phyloP scores from a whole-genome alignment of 2,113 vertebrate genomes.

The Barbus barbus region DNA sequence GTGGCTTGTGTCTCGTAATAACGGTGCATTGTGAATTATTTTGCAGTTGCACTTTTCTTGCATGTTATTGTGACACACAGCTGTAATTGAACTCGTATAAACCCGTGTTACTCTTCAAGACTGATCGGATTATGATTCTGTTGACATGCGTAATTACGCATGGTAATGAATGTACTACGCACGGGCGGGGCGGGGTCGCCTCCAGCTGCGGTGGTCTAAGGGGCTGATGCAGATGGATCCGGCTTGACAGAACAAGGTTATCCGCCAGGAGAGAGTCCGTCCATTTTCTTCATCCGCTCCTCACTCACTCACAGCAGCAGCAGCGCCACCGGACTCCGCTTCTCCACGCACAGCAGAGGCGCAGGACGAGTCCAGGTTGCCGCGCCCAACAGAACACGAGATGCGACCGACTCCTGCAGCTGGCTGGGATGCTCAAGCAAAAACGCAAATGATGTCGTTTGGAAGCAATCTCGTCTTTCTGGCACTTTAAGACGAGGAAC shows the following conservation, averaged over 20 bases:
- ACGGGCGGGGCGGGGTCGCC: constrained; percentile 70
- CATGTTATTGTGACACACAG: background rate
- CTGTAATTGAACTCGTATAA: constrained; percentile 10
- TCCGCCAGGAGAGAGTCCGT: constrained; percentile 73
- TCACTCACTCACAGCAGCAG: constrained; percentile 1
- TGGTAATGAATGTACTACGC: constrained; percentile 48
- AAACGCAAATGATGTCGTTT: background rate
- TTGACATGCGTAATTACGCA: constrained; percentile 20
- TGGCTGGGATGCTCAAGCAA: constrained; percentile 2
- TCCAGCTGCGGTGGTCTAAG: constrained; percentile 58
- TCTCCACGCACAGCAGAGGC: no score
- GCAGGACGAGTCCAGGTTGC: constrained; percentile 39
- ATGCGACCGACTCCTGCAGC: constrained; percentile 40
- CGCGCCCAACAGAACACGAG: constrained; percentile 41
- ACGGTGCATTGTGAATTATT: background rate
- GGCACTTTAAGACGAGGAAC: background rate
- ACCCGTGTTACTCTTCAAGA: background rate
- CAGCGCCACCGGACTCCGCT: no score
- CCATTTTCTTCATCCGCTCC: constrained; percentile 12
- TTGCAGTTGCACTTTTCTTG: background rate
- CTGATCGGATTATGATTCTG: constrained; percentile 24
- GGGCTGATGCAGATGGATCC: constrained; percentile 76
- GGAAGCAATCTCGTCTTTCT: background rate
- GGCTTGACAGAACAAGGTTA: constrained; percentile 82
- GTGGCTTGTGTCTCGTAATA: background rate